Conservation (phyloP, 2,113 vertebrate genomes). For the Xiphophorus maculatus region DNA sequence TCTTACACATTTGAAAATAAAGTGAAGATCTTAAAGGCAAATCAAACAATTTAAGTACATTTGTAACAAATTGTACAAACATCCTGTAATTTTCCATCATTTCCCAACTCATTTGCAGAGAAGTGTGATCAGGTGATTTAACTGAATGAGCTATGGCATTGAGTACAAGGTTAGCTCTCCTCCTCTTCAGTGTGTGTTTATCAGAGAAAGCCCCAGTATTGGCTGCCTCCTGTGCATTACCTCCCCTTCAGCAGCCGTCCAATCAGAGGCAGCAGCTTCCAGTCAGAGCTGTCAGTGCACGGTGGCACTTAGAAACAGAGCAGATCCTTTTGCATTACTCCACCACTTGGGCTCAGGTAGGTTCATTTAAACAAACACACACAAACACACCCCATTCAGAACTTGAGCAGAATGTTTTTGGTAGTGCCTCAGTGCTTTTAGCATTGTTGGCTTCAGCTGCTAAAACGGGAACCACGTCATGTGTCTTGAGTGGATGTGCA, state of each 20-base stretch:
- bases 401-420: background rate
- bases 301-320: conserved; percentile 73
- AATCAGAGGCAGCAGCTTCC: conserved; percentile 60
- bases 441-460: background rate
- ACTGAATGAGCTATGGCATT: conserved; percentile 7
- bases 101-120: background rate
- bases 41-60: no score
- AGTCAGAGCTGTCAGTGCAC: conserved; percentile 65
- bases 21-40: background rate
- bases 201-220: conserved; percentile 68
- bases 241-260: conserved; percentile 32
- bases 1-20: background rate
- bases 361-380: conserved; percentile 42
- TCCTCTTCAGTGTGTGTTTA: conserved; percentile 27
- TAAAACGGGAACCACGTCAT: conserved; percentile 15
- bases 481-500: conserved; percentile 19
- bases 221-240: conserved; percentile 58
- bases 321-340: conserved; percentile 51
- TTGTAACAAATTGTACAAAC: no score
- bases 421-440: background rate
- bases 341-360: conserved; percentile 69
- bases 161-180: conserved; percentile 35
- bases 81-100: no score
- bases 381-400: conserved; percentile 30
- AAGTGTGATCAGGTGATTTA: conserved; percentile 1